A percentile compares a stretch with the other conserved stretches of the same genome.
These are phyloP conservation scores for Hyla sarda DNA, from an alignment of 2,113 vertebrate genomes.

Conservation along the genomic window DNA sequence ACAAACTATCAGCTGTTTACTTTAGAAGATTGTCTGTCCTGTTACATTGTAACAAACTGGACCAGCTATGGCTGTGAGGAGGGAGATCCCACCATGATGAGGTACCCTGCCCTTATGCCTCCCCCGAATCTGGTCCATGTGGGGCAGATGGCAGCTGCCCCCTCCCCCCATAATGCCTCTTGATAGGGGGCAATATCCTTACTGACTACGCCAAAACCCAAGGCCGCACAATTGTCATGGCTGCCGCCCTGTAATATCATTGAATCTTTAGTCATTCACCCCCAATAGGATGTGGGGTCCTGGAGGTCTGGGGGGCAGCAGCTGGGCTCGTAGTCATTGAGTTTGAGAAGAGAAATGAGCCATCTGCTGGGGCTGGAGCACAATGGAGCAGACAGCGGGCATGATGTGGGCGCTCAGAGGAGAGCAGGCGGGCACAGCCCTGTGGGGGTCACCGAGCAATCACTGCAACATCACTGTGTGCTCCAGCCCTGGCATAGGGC, in stretches of 20 bases:
- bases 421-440: not conserved
- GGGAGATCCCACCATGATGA: no score
- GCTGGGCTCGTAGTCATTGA: not conserved
- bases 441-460: not conserved
- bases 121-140: no score
- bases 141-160: no score
- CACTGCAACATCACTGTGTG: not conserved
- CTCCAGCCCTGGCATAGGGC: not conserved
- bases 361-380: conserved; percentile 22
- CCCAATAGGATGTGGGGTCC: fast-evolving
- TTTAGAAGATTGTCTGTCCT: no score
- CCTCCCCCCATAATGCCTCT: no score
- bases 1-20: no score
- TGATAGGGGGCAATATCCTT: no score
- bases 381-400: conserved; percentile 1
- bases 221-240: not conserved
- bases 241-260: not conserved
- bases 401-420: not conserved
- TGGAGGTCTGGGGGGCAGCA: not conserved
- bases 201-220: not conserved
- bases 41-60: no score
- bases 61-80: no score
- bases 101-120: no score
- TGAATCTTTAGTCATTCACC: not conserved
- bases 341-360: not conserved